Base-by-base conservation (phyloP, 2,888 invertebrate species). In the Drosophila atroscutellata region DNA sequence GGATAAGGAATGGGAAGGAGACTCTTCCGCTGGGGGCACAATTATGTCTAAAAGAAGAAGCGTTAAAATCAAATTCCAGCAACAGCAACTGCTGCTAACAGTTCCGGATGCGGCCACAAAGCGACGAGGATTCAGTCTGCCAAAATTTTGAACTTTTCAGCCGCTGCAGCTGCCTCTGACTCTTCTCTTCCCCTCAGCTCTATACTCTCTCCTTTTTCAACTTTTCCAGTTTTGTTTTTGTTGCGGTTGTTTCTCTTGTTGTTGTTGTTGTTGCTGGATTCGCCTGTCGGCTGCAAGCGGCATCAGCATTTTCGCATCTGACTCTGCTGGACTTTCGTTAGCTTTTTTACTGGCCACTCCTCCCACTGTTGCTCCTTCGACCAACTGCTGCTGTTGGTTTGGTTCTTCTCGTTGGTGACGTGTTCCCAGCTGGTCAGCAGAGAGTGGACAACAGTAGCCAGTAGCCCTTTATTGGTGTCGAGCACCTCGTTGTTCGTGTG, bases 171-270 rank as follows among this genome's bases (percentile, higher is more conserved):
- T 55, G 55, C 63, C 58, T 65, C 57, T 30, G 45, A 34, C 64
- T 70, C 28, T 36, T n/a, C 36, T 59, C 49, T 58, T 63, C 20
- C 20, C 37, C 42, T 57, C 52, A n/a, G 37, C 72, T 24, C 24
- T 24, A 15, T 9, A 24, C 18, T 34, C 8, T 67, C 15, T 15
- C 24, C 49, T 62, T 63, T 52, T 61, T 69, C 75, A 80, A 80
- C 82, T 86, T 87, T 83, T 67, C 39, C 75, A 63, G 77, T 72
- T 75, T 73, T 87, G 86, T 84, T 86, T 80, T 84, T 75, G 75
- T 73, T 79, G 81, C 72, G 83, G 81, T 76, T 65, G 55, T 39
- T 26, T 62, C 50, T 57, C 51, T 50, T 70, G 72, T 34, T 68
- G 39, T 6, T 63, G 61, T 13, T 49, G 61, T 32, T 80, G 81